Evolutionary conservation across 2,888 invertebrate genomes (phyloP).

Genomic region (Drosophila mimetica): DNA sequence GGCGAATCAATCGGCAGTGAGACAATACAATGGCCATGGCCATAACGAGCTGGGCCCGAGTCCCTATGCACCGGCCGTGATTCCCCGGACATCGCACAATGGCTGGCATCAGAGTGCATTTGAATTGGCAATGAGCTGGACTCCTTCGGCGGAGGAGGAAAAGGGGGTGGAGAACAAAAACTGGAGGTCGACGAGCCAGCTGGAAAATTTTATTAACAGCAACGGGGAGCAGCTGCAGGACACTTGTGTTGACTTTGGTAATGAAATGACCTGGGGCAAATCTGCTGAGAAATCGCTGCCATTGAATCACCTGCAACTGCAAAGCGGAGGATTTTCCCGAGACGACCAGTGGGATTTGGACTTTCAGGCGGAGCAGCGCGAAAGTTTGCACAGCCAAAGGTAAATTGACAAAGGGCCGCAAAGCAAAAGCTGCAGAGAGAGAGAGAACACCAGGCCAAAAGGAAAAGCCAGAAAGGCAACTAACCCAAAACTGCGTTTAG

Average conservation of each 20-base stretch:
- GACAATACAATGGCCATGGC: slow-evolving; percentile 64
- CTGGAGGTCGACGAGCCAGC: slow-evolving; percentile 63
- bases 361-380: slow-evolving; percentile 41
- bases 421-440: slow-evolving; percentile 18
- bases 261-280: slow-evolving; percentile 73
- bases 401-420: slow-evolving; percentile 69
- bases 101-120: slow-evolving; percentile 60
- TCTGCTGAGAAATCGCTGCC: slow-evolving; percentile 68
- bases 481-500: slow-evolving; percentile 41
- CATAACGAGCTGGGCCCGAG: slow-evolving; percentile 19
- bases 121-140: slow-evolving; percentile 57
- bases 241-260: slow-evolving; percentile 74
- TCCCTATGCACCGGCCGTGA: not conserved
- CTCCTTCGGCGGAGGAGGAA: not conserved
- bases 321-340: slow-evolving; percentile 34
- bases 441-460: slow-evolving; percentile 10
- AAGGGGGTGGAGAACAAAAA: slow-evolving; percentile 45
- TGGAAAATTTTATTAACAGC: slow-evolving; percentile 77
- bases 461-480: slow-evolving; percentile 22
- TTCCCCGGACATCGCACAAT: slow-evolving; percentile 56
- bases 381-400: slow-evolving; percentile 71
- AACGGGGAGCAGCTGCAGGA: slow-evolving; percentile 30
- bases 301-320: slow-evolving; percentile 66
- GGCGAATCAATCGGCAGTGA: slow-evolving; percentile 74
- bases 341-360: slow-evolving; percentile 36